These are phyloP conservation scores for Oriolus oriolus DNA, from an alignment of 2,113 vertebrate genomes.

Conservation along the genomic window DNA sequence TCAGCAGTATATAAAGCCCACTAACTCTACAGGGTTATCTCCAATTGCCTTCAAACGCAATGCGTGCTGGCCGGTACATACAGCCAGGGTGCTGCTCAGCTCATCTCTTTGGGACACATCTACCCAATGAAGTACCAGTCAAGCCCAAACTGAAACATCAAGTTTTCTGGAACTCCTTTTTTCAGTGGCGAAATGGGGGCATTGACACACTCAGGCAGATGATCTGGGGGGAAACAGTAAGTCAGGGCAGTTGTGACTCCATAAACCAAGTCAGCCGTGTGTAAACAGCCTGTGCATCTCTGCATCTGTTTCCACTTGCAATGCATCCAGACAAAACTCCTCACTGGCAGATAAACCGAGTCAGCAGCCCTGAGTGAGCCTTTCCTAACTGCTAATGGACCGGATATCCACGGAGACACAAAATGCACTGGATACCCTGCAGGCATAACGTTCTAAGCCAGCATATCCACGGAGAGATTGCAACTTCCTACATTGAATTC, in stretches of 20 bases:
- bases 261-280: not conserved
- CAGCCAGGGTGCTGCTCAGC: not conserved
- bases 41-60: not conserved
- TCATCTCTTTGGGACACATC: not conserved
- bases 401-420: not conserved
- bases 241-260: not conserved
- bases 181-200: not conserved
- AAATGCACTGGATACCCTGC: not conserved
- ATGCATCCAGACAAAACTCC: not conserved
- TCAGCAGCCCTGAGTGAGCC: not conserved
- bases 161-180: not conserved
- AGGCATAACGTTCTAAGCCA: accelerated
- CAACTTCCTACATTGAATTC: not conserved
- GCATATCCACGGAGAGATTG: not conserved
- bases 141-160: not conserved
- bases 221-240: not conserved
- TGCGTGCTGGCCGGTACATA: not conserved
- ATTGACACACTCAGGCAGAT: not conserved
- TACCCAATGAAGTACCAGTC: not conserved
- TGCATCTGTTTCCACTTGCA: not conserved
- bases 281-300: not conserved
- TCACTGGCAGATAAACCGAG: not conserved
- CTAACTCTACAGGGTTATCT: not conserved
- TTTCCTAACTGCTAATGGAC: not conserved
- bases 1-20: constrained; percentile 13